A percentile compares a stretch with the other conserved stretches of the same genome.
These are phyloP conservation scores for Ganaspis sp. DNA, from an alignment of 1,140 invertebrate genomes.

Conservation along the genomic window DNA sequence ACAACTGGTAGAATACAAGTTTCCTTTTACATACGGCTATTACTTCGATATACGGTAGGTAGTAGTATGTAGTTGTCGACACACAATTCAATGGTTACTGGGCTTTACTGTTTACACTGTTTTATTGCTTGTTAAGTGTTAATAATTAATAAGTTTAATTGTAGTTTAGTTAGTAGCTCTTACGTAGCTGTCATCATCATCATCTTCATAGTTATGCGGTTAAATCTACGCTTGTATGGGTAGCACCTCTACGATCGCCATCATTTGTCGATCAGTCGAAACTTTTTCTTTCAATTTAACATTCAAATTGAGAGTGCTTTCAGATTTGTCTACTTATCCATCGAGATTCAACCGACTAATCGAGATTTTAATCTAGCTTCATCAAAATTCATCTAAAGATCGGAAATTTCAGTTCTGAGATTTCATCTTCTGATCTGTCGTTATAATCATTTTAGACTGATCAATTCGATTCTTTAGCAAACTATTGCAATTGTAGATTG, in stretches of 20 bases:
- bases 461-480: no score
- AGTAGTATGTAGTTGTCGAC: constrained; percentile 78
- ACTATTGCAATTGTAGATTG: no score
- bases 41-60: constrained; percentile 78
- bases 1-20: constrained; percentile 77
- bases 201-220: constrained; percentile 74
- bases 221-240: constrained; percentile 75
- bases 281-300: no score
- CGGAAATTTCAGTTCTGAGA: no score
- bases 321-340: no score
- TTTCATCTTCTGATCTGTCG: no score
- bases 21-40: constrained; percentile 78
- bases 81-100: constrained; percentile 78
- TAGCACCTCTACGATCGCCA: constrained; percentile 34
- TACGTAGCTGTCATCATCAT: constrained; percentile 74
- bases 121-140: constrained; percentile 77
- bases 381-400: no score
- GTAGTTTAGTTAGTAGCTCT: constrained; percentile 77
- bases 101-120: constrained; percentile 76
- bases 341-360: no score
- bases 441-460: no score
- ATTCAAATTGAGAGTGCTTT: no score
- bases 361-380: no score
- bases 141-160: constrained; percentile 78
- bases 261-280: not conserved